phyloP scores from a whole-genome alignment of 2,888 invertebrate genomes.

The Brassicogethes aeneus region DNA sequence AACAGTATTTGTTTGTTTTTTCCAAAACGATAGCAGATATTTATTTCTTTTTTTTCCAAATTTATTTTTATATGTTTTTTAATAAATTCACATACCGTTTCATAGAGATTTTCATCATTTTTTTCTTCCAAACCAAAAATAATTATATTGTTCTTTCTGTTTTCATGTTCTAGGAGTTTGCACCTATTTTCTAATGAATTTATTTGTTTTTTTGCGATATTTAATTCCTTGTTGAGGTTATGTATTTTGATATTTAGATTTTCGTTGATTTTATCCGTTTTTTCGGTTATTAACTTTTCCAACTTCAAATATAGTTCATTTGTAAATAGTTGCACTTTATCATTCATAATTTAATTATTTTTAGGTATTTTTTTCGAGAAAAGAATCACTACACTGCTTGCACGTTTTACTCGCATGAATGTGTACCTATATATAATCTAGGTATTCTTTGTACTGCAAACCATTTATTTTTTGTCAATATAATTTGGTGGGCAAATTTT shows the following conservation, averaged over 20 bases:
- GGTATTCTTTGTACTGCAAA: too few relatives aligned
- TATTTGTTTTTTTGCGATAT: not conserved
- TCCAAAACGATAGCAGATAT: too few relatives aligned
- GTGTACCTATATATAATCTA: too few relatives aligned
- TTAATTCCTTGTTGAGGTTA: not conserved
- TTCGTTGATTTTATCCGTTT: too few relatives aligned
- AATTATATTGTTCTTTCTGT: not conserved
- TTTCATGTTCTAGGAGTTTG: not conserved
- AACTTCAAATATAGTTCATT: not conserved
- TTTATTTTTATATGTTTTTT: not conserved
- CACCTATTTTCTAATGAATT: not conserved
- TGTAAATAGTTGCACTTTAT: not conserved
- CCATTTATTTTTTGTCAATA: too few relatives aligned
- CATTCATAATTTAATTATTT: not conserved
- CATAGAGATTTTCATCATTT: constrained; percentile 1
- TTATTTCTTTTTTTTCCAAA: too few relatives aligned
- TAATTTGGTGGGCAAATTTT: too few relatives aligned
- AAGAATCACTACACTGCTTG: not conserved
- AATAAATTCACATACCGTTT: not conserved
- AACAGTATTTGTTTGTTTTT: not conserved
- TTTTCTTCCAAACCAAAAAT: not conserved
- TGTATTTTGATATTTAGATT: not conserved
- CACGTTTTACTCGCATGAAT: not conserved
- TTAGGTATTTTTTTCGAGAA: not conserved
- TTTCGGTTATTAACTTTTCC: constrained; percentile 1